These are phyloP conservation scores for Apostichopus japonicus DNA, from an alignment of 35 echinoderm and acorn worm species.

Conservation along the genomic window DNA sequence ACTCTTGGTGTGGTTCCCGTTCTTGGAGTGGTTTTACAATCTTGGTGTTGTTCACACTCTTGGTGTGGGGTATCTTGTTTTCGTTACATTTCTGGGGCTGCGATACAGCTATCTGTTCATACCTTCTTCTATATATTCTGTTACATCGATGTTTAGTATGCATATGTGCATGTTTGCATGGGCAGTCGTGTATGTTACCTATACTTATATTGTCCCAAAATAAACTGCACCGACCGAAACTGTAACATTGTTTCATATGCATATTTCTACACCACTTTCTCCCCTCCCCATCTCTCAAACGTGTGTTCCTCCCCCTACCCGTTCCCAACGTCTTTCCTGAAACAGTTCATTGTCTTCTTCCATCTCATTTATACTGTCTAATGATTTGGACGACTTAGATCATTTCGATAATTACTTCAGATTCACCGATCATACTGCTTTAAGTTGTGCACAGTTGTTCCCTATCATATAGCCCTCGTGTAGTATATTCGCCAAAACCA, in stretches of 20 bases:
- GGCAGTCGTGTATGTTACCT: not conserved
- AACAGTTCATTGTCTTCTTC: not conserved
- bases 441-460: not conserved
- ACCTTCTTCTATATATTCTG: not conserved
- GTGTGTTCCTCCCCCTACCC: not conserved
- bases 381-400: not conserved
- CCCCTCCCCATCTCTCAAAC: not conserved
- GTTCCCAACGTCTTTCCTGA: not conserved
- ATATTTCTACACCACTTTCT: not conserved
- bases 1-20: not conserved
- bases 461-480: not conserved
- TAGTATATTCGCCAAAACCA: conserved; percentile 4
- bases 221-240: not conserved
- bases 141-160: not conserved
- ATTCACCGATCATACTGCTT: not conserved
- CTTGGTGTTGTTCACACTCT: not conserved
- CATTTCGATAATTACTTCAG: not conserved
- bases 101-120: not conserved
- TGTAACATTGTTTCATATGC: not conserved
- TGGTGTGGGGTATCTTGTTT: not conserved
- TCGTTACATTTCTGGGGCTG: not conserved
- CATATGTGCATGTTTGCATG: not conserved
- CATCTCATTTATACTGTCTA: not conserved
- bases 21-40: not conserved
- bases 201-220: not conserved